Evolutionary conservation across 2,113 vertebrate genomes (phyloP).

Genomic region (Athene noctua): DNA sequence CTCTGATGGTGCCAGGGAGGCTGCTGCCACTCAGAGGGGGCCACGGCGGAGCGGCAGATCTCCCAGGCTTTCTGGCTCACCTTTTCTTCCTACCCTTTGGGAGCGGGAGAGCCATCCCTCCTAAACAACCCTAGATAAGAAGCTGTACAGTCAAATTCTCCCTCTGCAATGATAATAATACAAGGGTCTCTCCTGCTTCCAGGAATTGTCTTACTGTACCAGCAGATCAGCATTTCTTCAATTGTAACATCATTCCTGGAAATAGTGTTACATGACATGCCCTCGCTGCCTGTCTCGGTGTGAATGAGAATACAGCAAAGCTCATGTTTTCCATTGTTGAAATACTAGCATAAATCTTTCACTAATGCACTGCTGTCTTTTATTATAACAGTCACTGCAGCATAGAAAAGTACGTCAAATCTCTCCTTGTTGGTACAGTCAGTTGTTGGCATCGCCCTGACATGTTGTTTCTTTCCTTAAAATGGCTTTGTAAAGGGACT

Average conservation of each 20-base stretch:
- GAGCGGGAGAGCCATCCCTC: not conserved
- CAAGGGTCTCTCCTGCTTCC: conserved; percentile 64
- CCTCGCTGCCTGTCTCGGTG: conserved; percentile 62
- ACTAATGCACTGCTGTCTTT: conserved; percentile 74
- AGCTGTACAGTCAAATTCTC: not conserved
- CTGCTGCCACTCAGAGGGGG: not conserved
- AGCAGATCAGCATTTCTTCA: conserved; percentile 73
- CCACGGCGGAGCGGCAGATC: not conserved
- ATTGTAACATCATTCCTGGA: conserved; percentile 73
- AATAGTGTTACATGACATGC: conserved; percentile 67
- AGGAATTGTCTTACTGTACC: conserved; percentile 63
- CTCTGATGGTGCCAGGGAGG: conserved; percentile 37
- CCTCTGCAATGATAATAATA: not conserved
- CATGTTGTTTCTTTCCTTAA: conserved; percentile 62
- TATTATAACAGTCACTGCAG: conserved; percentile 59
- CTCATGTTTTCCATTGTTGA: conserved; percentile 72
- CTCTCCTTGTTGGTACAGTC: conserved; percentile 60
- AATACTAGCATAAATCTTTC: conserved; percentile 78
- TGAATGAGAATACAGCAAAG: conserved; percentile 67
- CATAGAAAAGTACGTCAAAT: conserved; percentile 56
- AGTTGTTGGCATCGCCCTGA: conserved; percentile 62
- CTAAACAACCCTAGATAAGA: not conserved
- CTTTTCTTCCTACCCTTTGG: not conserved
- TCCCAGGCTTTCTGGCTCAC: conserved; percentile 36
- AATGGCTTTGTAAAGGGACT: conserved; percentile 62